Base-by-base conservation (phyloP, 1,140 invertebrate genomes). In the Saccostrea cuccullata region DNA sequence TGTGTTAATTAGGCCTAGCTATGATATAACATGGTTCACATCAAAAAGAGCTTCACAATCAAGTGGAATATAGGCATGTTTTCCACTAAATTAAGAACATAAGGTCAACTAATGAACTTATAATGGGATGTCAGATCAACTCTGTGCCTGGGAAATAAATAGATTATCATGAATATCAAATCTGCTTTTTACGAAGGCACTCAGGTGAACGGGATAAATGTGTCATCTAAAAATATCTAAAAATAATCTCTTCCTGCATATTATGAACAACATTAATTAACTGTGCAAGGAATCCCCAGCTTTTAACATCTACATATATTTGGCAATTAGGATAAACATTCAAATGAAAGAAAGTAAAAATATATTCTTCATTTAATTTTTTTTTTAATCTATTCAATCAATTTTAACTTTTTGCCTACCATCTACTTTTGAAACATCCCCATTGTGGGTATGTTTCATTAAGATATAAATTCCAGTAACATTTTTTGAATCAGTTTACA, bases 21-120 rank as follows among this genome's bases (percentile, higher is more conserved):
- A 77, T 26, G 26, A 30, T 30, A 36, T 77, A 77, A 77, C 70
- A 77, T 77, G 70, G 26, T 77, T 77, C 70, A 77, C 70, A 77
- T 77, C 70, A 77, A 77, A 77, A 8, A 77, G 23, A 36, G 70
- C 30, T 30, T 30, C 70, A 26, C 23, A 77, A 77, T 77, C 26
- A 77, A 30, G 1, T 77, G 70, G 15, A 77, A 30, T 26, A 77
- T 11, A 26, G 70, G 70, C 70, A 26, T 77, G 70, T 40, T 20
- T 77, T 77, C 26, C 12, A 77, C 30, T 23, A 4, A 9, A 67
- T 9, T 67, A n/a, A 67, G 20, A 67, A 67, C 60, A 77, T 9
- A 77, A 77, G 26, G 70, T 77, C 70, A 77, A 30, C 47, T 47
- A 47, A 47, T 47, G 47, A 47, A 47, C 23, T 77, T 77, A 36